Percentiles rank a stretch among this genome's conserved stretches.
phyloP scores from a whole-genome alignment of 2,113 vertebrate species.

The Chiloscyllium plagiosum region DNA sequence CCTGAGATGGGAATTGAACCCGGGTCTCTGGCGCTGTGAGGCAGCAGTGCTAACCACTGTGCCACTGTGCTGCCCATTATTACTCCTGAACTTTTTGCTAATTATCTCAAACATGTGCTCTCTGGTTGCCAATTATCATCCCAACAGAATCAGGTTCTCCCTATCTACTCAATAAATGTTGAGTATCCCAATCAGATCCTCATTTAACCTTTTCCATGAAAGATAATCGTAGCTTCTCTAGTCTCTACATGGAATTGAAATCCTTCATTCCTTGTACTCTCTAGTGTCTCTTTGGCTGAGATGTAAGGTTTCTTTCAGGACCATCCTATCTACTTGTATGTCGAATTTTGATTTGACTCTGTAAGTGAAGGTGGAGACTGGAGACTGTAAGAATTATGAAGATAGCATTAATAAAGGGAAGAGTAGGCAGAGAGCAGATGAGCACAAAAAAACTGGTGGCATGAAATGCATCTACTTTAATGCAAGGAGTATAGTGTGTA shows the following conservation, averaged over 20 bases:
- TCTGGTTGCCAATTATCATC: neutral
- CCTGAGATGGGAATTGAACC: too few species aligned
- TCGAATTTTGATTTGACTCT: neutral
- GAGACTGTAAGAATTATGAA: too few species aligned
- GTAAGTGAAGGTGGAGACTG: neutral
- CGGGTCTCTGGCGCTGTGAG: too few species aligned
- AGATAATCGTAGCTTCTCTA: neutral
- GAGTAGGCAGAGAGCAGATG: too few species aligned
- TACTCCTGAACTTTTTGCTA: neutral
- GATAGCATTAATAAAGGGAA: too few species aligned
- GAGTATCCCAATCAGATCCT: neutral
- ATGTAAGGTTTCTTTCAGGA: neutral
- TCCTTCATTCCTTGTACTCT: neutral
- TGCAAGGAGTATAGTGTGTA: too few species aligned
- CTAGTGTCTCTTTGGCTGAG: neutral
- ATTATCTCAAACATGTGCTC: neutral
- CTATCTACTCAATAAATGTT: neutral
- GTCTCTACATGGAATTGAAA: neutral
- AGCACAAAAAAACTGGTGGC: too few species aligned
- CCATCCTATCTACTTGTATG: neutral
- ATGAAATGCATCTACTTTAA: too few species aligned
- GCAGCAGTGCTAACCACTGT: too few species aligned
- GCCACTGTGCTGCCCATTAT: too few species aligned
- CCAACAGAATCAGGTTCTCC: neutral
- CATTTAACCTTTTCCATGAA: neutral